These are phyloP conservation scores for Athalia circularis DNA, from an alignment of 2,888 invertebrate species.

Conservation along the genomic window DNA sequence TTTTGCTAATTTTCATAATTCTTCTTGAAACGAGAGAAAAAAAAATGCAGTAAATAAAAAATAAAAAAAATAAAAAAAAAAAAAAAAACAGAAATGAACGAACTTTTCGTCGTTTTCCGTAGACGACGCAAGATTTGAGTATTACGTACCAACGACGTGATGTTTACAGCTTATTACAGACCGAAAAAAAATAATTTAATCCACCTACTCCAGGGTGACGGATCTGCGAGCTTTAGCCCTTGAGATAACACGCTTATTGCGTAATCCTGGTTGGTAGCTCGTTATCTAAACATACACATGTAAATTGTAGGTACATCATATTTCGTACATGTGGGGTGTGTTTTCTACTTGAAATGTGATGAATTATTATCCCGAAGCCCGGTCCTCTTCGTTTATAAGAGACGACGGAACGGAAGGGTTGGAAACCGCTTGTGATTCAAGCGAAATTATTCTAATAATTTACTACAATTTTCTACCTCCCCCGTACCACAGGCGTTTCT, in stretches of 20 bases:
- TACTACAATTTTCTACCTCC: no score
- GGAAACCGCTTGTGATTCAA: no score
- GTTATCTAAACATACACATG: background rate
- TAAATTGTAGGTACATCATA: background rate
- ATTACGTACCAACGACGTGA: no score
- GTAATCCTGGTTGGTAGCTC: background rate
- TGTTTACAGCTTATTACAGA: background rate
- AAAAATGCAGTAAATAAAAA: background rate
- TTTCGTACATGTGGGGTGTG: no score
- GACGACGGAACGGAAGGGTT: no score
- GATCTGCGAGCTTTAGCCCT: no score
- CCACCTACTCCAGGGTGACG: no score
- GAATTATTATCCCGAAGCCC: constrained; percentile 11
- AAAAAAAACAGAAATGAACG: background rate
- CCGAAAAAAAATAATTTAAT: no score
- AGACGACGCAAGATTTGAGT: background rate
- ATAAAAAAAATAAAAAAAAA: background rate
- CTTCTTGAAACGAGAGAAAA: background rate
- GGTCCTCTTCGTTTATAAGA: no score
- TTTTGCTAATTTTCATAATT: no score
- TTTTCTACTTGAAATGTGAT: constrained; percentile 19
- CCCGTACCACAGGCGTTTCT: no score
- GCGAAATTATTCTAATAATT: no score
- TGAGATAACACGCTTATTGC: background rate
- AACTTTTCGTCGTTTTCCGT: background rate